Evolutionary conservation across 2,888 invertebrate genomes (phyloP), one percentile per base, ranked within the genome.

Genomic region (Eupsilia transversa): DNA sequence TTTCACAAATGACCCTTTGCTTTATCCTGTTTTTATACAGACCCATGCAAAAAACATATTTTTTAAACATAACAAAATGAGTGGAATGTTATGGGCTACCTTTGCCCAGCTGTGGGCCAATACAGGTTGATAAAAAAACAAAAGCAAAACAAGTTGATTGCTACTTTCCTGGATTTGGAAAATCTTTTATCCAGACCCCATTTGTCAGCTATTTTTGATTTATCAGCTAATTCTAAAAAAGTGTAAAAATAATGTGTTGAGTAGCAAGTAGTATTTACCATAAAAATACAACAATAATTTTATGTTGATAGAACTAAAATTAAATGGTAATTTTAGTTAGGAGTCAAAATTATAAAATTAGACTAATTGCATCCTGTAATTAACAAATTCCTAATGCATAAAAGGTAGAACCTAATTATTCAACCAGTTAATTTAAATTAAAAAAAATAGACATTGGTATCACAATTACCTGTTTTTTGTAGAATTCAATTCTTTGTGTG

Each of bases 1-100:
- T 74, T 49, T 17, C 10, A 59, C 27, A 20, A 52, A 71, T 77
- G 3, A 65, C 10, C 7, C 1, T 35, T 52, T 38, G 6, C 7
- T 35, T 63, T 73, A 64, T 72, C 35, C 49, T 80, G 74, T n/a
- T 43, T 57, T 79, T 75, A 33, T 41, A 17, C 6, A 52, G 5
- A 41, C 20, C 17, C 0, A 43, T 12, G 33, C 35, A 35, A 70
- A 27, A 56, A 10, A 33, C 20, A 43, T 35, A 23, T 35, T 33
- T 56, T 46, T 23, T 1, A 64, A 23, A 7, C 20, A 38, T 38
- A 23, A 30, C 9, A 30, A 30, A 30, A 43, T 64, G 1, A 9
- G 14, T 43, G 43, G 23, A 14, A 43, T 1, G 1, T 3, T 27
- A 30, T 4, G 7, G 23, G 27, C 1, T 6, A 30, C 4, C 7